Base-by-base conservation (phyloP, 2,113 vertebrate species). In the Nothobranchius kuhntae region DNA sequence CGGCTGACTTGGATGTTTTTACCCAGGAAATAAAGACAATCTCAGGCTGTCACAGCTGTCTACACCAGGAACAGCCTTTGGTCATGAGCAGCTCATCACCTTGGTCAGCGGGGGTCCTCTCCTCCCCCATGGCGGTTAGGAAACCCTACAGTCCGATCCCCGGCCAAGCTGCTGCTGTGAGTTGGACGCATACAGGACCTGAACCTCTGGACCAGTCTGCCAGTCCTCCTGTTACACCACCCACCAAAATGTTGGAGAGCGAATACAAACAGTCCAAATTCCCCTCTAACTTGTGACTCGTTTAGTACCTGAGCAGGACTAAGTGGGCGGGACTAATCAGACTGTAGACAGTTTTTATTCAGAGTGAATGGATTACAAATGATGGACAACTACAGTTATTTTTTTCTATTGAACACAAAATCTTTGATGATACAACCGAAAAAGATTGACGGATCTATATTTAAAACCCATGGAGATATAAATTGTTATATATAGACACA, bases 21-120 rank as follows among this genome's bases (percentile, higher is more conserved):
- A 92, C 87, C 83, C 95, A 96, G 92, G 95, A 99, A 91, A 91
- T 98, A 91, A 96, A 95, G 91, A 93, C 95, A 76, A 95, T 98
- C 76, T 98, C 96, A 15, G 95, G 95, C 83, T 97, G 96, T 15
- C 94, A 95, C 69, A 94, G 94, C 13, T 94, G 94, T 14, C 87
- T 94, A 68, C 93, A 95, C 81, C 95, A 94, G 46, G 94, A 95
- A 67, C 92, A 92, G 84, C 90, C 92, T 42, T 93, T 92, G 90
- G 89, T 92, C 45, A 85, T 91, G 65, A 91, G 87, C 71, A 85
- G 82, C 71, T 86, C 87, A 58, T 92, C 93, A 21, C 91, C 92
- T 1, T 93, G 89, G 35, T 92, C 90, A 14, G 63, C 56, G 0
- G 70, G 63, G 53, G 45, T 45, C 15, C 91, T 93, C 54, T 89